Percentiles rank a stretch among this genome's conserved stretches.
phyloP scores from a whole-genome alignment of 2,888 invertebrate genomes.

The Metopia argyrocephala region DNA sequence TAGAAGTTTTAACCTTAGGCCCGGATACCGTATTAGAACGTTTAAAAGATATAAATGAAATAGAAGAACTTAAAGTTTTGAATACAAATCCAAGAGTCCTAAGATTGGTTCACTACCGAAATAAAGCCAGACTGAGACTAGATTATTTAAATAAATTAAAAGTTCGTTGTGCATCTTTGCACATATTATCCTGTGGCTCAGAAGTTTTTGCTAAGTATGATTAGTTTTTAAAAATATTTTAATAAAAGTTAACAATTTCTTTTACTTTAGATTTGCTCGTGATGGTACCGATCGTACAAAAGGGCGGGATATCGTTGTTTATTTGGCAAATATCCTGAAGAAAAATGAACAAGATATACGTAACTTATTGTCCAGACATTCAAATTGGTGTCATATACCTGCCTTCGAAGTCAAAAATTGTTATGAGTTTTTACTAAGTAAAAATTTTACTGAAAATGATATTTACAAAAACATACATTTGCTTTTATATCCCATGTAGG shows the following conservation, averaged over 20 bases:
- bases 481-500: slow-evolving; percentile 85
- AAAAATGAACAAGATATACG: slow-evolving; percentile 72
- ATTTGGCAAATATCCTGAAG: slow-evolving; percentile 76
- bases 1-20: slow-evolving; percentile 81
- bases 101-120: slow-evolving; percentile 79
- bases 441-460: slow-evolving; percentile 79
- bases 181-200: slow-evolving; percentile 77
- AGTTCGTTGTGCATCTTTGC: slow-evolving; percentile 79
- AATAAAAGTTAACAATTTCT: background rate
- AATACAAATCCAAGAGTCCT: slow-evolving; percentile 82
- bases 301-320: slow-evolving; percentile 78
- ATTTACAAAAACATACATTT: slow-evolving; percentile 83
- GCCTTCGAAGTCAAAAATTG: slow-evolving; percentile 81
- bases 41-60: slow-evolving; percentile 80
- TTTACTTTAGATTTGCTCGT: slow-evolving; percentile 79
- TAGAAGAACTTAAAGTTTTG: slow-evolving; percentile 82
- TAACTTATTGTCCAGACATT: slow-evolving; percentile 80
- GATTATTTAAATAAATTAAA: slow-evolving; percentile 80
- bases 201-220: slow-evolving; percentile 77
- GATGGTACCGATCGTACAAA: slow-evolving; percentile 81
- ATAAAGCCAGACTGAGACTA: slow-evolving; percentile 79
- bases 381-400: slow-evolving; percentile 83
- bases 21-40: slow-evolving; percentile 81
- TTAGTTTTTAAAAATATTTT: background rate
- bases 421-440: slow-evolving; percentile 80